Base-by-base conservation (phyloP, 2,888 invertebrate genomes). In the Protophormia terraenovae region DNA sequence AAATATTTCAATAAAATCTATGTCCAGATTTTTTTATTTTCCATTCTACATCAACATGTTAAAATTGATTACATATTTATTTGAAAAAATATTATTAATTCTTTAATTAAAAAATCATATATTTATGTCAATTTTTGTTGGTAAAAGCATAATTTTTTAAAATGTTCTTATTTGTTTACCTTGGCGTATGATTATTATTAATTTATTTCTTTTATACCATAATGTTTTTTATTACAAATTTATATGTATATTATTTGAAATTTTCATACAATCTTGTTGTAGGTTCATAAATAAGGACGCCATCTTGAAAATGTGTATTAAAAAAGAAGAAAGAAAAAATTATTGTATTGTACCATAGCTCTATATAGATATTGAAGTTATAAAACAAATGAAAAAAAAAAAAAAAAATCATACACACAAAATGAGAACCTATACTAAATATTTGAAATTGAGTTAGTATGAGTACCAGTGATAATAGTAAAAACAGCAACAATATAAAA, bases 241-340 rank as follows among this genome's bases (percentile, higher is more conserved):
- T n/a, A 32, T 64, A 14, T 38, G 35, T 62, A n/a, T n/a, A n/a
- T n/a, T n/a, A n/a, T 64, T 76, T 72, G 12, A 72, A 47, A 19
- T 53, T 24, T 35, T 1, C n/a, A 12, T 66, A 32, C 8, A 75
- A n/a, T 75, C 60, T 71, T 82, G 78, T 81, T 85, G 78, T 85
- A 78, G 78, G 78, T 85, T 82, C 82, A 66, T 75, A 60, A 71
- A 73, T 35, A 69, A 55, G 10, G 64, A 82, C 85, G 85, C 85
- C 85, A 85, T 85, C 71, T 85, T 85, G 78, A 82, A 85, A 85
- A 78, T 69, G 32, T 66, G 5, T 76, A 55, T 60, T 14, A 82
- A 38, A 55, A 38, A 58, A 69, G 45, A 22, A 47, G 32, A 41
- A 41, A 53, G 14, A 47, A 66, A 62, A 29, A 19, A 16, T 10